Evolutionary conservation across 1,140 invertebrate genomes (phyloP), one percentile per base, ranked within the genome.

Genomic region (Galendromus occidentalis): DNA sequence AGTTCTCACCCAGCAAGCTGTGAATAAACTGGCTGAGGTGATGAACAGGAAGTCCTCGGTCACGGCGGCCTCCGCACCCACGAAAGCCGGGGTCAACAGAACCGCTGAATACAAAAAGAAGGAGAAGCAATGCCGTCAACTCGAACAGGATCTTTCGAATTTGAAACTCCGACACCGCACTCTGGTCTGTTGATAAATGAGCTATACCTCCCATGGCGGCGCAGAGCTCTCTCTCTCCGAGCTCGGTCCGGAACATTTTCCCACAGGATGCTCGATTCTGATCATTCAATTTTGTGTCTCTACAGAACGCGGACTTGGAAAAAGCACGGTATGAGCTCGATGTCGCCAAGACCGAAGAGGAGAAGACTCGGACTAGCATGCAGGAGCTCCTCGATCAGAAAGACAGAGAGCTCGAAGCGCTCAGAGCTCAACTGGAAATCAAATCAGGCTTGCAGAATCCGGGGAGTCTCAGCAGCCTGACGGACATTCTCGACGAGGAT

Each of bases 21-120:
- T 98, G 33, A 94, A 95, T 76, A 98, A 98, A 75, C 79, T 98
- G 47, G 88, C 91, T 5, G 92, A 98, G 77, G 88, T 98, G 25
- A 91, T 97, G 87, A 92, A 93, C 73, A 81, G 86, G 44, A 91
- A 90, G 76, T 88, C 90, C 72, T 72, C 71, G 67, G 51, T 42
- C 82, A 71, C 65, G n/a, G 59, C 68, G 59, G 64, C 69, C 44
- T 68, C 83, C 30, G 68, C 70, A 81, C 80, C 33, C 81, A 81
- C 72, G 79, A 85, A 79, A 66, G 41, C 44, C 65, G 78, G 75
- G 68, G 72, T 51, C 51, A 73, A 69, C 78, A 84, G 85, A 0
- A 83, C 84, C 0, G 83, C 82, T 5, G 87, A 91, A 74, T 72
- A 91, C 30, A 80, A 86, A 65, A 87, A 89, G 71, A 94, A 93